Base-by-base conservation (phyloP, 2,797 vertebrate species). In the Enteromius unitaeniatus region DNA sequence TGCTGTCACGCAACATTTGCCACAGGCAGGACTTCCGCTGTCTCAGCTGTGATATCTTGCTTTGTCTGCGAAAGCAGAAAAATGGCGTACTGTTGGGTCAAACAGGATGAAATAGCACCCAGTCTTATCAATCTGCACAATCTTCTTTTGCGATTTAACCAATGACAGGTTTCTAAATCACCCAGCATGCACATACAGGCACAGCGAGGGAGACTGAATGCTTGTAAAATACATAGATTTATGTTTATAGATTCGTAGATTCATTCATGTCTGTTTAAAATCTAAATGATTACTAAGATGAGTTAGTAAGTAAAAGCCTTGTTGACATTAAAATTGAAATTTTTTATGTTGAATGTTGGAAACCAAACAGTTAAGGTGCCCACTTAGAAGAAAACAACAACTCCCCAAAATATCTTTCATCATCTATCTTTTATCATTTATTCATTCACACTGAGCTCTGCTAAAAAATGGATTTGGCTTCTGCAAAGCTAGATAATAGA, bases 31-130 rank as follows among this genome's bases (percentile, higher is more conserved):
- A 21, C 42, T 75, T 84, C 72, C 64, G 65, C 58, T 49, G 69
- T 67, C 26, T 76, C 49, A 47, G 62, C 84, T 72, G 53, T 62
- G 55, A 51, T n/a, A 31, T 72, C 40, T 78, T 62, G 51, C 28
- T 83, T 78, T 75, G 23, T 77, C 51, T 77, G 85, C 34, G 26
- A 42, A 10, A 21, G 47, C 34, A 42, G 15, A 51, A 70, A 60
- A 51, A 28, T 60, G 9, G n/a, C 40, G 3, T 51, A 19, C 26
- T 60, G 37, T 67, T 72, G 64, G 19, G 58, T 55, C 81, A 74
- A 49, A 78, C 84, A 79, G 81, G 84, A 85, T 86, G 78, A 87
- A 85, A 85, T 85, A 84, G 75, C 69, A 73, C 81, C 69, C 65
- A 77, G 53, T 49, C 80, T 62, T 78, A 70, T 77, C 55, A 68